Base-by-base conservation (phyloP, 2,888 invertebrate species). In the Oxystoma pomonae region DNA sequence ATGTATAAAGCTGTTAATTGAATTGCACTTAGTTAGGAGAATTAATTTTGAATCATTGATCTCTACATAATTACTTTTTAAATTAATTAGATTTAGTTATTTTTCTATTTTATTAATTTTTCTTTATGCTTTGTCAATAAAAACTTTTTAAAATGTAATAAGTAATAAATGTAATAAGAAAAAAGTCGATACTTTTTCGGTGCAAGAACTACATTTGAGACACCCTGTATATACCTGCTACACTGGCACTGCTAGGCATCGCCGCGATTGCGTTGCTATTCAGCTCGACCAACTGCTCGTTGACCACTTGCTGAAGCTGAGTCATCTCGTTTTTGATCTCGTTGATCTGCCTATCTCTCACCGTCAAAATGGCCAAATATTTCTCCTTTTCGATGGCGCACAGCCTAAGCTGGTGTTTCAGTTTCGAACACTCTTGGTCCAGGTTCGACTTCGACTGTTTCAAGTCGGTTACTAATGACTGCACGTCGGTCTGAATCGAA, bases 301-400 rank as follows among this genome's bases (percentile, higher is more conserved):
- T 76, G 19, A 81, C 77, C n/a, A 77, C 73, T 20, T 77, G 75
- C 68, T 80, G 81, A 61, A 81, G 69, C 63, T 76, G 74, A 17
- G 71, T 70, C 77, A 80, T 79, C 69, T 81, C 81, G 20, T 69
- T 68, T 52, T 76, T 69, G 61, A 81, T 79, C 65, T 80, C 80
- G 55, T 71, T 74, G 21, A 81, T 76, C 69, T 81, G 80, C n/a
- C 72, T 68, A 69, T 80, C 78, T 59, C 80, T 72, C 18, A 79
- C 74, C 17, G 73, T 70, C 58, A 81, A 70, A 35, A 80, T 73
- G 3, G 79, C 76, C n/a, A 74, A 69, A 67, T 74, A 78, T 68
- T 80, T 81, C 60, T 80, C 80, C 63, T 74, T 77, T 67, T 81
- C 80, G 70, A 80, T 74, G 19, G 72, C 75, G 35, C 72, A 68